These are phyloP conservation scores for Melanchra persicariae DNA, from an alignment of 2,888 invertebrate species.

Conservation along the genomic window DNA sequence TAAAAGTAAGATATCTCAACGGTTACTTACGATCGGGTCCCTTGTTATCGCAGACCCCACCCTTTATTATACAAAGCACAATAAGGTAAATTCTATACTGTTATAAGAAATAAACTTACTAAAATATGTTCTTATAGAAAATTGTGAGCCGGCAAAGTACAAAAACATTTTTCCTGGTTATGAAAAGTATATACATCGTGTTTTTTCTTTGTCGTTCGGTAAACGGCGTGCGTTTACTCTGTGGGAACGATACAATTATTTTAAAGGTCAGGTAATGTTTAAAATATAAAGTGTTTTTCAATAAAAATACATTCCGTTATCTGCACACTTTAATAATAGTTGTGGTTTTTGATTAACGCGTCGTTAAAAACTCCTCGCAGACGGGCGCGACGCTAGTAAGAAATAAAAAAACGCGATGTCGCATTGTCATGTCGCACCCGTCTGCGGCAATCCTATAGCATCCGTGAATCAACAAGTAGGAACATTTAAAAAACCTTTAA, in stretches of 20 bases:
- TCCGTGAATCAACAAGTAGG: neutral
- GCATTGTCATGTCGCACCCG: neutral
- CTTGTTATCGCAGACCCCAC: conserved; percentile 61
- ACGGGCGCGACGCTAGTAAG: neutral
- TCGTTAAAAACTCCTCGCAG: neutral
- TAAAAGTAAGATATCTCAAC: conserved; percentile 51
- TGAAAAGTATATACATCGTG: conserved; percentile 20
- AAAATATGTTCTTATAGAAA: conserved; percentile 47
- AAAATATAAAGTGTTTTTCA: neutral
- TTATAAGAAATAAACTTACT: conserved; percentile 52
- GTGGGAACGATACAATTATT: conserved; percentile 12
- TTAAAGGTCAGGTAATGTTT: conserved; percentile 1
- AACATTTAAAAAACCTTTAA: neutral
- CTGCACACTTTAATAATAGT: neutral
- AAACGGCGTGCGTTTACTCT: conserved; percentile 1
- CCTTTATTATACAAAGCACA: conserved; percentile 56
- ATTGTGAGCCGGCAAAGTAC: conserved; percentile 24
- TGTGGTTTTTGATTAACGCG: neutral
- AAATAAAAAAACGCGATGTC: neutral
- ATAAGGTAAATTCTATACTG: conserved; percentile 51
- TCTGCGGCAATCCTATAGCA: too few species aligned
- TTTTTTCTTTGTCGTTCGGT: conserved; percentile 20
- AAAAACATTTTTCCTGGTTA: conserved; percentile 44
- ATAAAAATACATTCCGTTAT: neutral
- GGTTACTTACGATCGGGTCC: conserved; percentile 59